Evolutionary conservation across 2,797 vertebrate species (phyloP).

Genomic region (Urosaurus nigricauda): DNA sequence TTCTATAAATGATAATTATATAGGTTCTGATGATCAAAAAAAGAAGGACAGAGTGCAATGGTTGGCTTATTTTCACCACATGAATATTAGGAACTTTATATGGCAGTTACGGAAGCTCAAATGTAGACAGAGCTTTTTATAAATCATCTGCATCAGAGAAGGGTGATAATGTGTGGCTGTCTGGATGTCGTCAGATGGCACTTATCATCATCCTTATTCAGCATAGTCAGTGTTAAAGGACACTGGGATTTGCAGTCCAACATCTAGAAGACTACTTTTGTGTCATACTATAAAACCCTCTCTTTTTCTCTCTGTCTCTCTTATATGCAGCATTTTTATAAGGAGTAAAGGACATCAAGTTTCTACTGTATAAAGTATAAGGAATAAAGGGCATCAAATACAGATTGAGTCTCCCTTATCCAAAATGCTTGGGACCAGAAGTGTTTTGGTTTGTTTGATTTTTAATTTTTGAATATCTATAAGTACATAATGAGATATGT

Average conservation of each 20-base stretch:
- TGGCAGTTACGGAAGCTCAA: background rate
- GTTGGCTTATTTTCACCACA: background rate
- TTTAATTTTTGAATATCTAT: too few species aligned
- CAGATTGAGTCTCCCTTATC: too few species aligned
- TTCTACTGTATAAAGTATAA: background rate
- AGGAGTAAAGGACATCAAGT: too few species aligned
- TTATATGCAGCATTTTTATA: too few species aligned
- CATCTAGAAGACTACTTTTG: background rate
- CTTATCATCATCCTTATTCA: background rate
- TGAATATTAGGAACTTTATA: conserved; percentile 38
- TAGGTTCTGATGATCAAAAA: background rate
- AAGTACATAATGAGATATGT: too few species aligned
- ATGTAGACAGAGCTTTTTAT: conserved; percentile 5
- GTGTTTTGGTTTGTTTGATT: too few species aligned
- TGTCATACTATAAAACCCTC: too few species aligned
- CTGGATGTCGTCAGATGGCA: background rate
- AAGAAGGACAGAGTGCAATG: too few species aligned
- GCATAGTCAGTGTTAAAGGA: background rate
- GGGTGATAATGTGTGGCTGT: background rate
- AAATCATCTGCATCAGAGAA: rapidly evolving
- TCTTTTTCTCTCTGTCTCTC: too few species aligned
- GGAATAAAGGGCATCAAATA: too few species aligned
- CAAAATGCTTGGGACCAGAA: too few species aligned
- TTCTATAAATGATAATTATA: rapidly evolving
- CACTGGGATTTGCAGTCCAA: background rate